A percentile compares a stretch with the other conserved stretches of the same genome.
phyloP scores from a whole-genome alignment of 2,113 vertebrate species.

The Dinomys branickii region DNA sequence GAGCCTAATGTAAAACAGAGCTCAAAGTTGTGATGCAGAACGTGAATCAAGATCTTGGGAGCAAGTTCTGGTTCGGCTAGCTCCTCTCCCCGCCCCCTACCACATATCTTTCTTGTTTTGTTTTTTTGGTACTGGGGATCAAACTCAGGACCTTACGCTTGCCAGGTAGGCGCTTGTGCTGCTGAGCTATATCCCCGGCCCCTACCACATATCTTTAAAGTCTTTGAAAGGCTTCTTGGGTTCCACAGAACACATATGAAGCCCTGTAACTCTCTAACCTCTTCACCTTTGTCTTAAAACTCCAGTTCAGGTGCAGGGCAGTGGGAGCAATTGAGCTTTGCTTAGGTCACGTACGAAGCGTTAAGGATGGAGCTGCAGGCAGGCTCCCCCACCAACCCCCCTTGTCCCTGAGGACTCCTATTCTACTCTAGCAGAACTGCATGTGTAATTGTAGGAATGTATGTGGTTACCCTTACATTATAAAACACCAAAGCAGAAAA shows the following conservation, averaged over 20 bases:
- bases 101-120: not conserved
- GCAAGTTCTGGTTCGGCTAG: not conserved
- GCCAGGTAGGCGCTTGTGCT: too few relatives aligned
- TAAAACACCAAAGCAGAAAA: not conserved
- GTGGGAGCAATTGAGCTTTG: not conserved
- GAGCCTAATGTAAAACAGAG: not conserved
- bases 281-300: too few relatives aligned
- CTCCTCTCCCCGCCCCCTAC: not conserved
- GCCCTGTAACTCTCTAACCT: not conserved
- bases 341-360: not conserved
- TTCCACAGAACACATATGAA: not conserved
- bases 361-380: not conserved
- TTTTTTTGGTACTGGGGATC: too few relatives aligned
- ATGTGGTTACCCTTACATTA: not conserved
- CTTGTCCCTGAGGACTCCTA: not conserved
- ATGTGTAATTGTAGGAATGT: not conserved
- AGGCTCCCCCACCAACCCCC: not conserved
- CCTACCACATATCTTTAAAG: not conserved
- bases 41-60: not conserved
- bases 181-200: too few relatives aligned
- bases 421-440: not conserved
- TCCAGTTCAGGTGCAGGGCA: not conserved
- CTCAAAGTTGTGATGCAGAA: not conserved
- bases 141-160: too few relatives aligned
- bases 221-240: not conserved